Evolutionary conservation across 2,113 vertebrate species (phyloP).

Genomic region (Cyrtonyx montezumae): DNA sequence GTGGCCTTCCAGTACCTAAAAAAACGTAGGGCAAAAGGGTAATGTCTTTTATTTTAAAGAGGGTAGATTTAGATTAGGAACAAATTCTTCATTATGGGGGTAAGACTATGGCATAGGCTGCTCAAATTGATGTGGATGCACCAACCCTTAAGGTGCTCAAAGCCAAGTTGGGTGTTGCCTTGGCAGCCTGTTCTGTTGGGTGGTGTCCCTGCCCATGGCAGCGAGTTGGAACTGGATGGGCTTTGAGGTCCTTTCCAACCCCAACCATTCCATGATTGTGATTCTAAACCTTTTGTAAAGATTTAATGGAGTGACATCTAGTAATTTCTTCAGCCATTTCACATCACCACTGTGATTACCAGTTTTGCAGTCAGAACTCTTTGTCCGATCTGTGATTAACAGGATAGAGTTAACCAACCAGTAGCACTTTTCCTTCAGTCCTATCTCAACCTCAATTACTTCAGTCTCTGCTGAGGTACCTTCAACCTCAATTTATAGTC

Average conservation of each 20-base stretch:
- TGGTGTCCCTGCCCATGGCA: neutral
- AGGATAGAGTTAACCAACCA: neutral
- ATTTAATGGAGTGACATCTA: neutral
- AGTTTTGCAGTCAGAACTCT: neutral
- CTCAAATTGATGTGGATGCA: neutral
- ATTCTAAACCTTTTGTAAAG: neutral
- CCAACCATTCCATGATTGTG: neutral
- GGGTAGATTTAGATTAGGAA: neutral
- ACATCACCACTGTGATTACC: neutral
- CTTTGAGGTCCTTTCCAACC: neutral
- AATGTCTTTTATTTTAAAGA: neutral
- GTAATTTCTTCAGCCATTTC: neutral
- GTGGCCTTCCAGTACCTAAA: neutral
- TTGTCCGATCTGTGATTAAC: neutral
- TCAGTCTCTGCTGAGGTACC: neutral
- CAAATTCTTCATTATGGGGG: neutral
- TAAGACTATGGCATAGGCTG: neutral
- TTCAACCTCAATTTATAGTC: neutral
- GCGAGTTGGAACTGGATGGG: neutral
- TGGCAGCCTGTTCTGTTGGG: neutral
- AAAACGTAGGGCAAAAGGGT: neutral
- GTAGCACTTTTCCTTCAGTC: neutral
- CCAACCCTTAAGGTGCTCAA: neutral
- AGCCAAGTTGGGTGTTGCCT: neutral
- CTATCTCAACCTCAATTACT: neutral